A percentile compares a stretch with the other conserved stretches of the same genome.
Evolutionary conservation across 2,888 invertebrate species (phyloP).

Genomic region (Amphimallon solstitiale): DNA sequence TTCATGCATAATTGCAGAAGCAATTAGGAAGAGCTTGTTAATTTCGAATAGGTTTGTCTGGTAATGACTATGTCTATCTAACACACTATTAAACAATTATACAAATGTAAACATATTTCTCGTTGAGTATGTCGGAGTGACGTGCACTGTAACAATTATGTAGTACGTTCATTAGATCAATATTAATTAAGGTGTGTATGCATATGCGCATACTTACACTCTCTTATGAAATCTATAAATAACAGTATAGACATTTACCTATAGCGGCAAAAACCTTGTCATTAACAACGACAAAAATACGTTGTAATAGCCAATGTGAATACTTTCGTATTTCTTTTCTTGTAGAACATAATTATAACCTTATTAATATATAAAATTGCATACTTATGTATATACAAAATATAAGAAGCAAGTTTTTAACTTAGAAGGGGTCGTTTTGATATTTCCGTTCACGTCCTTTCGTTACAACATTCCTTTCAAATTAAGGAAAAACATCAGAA

Average conservation of each 20-base stretch:
- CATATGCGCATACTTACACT: conserved; percentile 26
- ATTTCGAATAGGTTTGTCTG: conserved; percentile 4
- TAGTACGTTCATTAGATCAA: conserved; percentile 26
- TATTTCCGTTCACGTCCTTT: no score
- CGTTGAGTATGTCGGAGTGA: not conserved
- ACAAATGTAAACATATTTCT: no score
- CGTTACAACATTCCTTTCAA: no score
- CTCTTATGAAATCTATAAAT: conserved; percentile 30
- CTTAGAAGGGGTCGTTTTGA: no score
- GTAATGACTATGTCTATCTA: not conserved
- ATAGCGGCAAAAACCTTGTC: conserved; percentile 27
- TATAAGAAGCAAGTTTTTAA: no score
- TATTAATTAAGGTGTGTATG: conserved; percentile 28
- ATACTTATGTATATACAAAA: no score
- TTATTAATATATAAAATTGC: no score
- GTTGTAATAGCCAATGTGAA: conserved; percentile 12
- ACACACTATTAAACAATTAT: no score
- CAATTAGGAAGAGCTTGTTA: not conserved
- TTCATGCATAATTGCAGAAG: not conserved
- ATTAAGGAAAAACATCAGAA: no score
- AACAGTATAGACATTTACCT: conserved; percentile 30
- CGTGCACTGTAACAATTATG: conserved; percentile 14
- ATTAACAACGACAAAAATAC: conserved; percentile 1
- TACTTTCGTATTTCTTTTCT: conserved; percentile 10
- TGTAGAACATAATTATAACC: not conserved